Evolutionary conservation across 2,888 invertebrate genomes (phyloP), one percentile per base, ranked within the genome.

Genomic region (Gisinianus flammeolus): DNA sequence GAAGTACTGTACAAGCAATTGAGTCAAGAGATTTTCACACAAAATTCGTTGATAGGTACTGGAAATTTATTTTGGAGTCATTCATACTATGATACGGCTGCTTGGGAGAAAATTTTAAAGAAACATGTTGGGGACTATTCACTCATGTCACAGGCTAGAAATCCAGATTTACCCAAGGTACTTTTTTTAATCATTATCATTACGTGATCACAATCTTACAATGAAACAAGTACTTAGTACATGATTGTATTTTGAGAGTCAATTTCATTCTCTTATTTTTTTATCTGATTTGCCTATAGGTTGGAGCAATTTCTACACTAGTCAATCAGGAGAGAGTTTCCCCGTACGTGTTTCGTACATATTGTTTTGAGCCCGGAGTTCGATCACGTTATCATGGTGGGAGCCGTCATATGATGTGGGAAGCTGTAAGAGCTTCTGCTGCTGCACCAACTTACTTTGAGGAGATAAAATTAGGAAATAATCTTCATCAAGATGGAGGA

Each of bases 371-470:
- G 12, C 91, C 90, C 86, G 89, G 91, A 76, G 89, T 91, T 28
- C 91, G 92, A 82, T 91, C 92, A 82, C 90, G 91, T 85, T 91
- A 93, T 87, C 89, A 90, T 77, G 95, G 95, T 68, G 91, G 91
- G 71, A 89, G 90, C 82, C 89, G 91, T 79, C 91, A 93, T 82
- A 88, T 88, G 82, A 88, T 94, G 78, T 96, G 95, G 94, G 92
- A 95, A 88, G 93, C 94, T 19, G 92, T 94, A 31, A 88, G 95
- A 83, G 96, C 96, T 0, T 95, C 95, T 0, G 94, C 95, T 64
- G 96, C 96, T 66, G 96, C 96, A 5, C 97, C 96, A 2, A 93
- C 94, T 0, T 96, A 95, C 89, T 97, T 95, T 88, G 92, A 93
- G 86, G 96, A 95, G 87, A 93, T 92, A 86, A 89, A 90, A 82